Evolutionary conservation across 2,888 invertebrate genomes (phyloP), one percentile per base, ranked within the genome.

Genomic region (Apeira syringaria): DNA sequence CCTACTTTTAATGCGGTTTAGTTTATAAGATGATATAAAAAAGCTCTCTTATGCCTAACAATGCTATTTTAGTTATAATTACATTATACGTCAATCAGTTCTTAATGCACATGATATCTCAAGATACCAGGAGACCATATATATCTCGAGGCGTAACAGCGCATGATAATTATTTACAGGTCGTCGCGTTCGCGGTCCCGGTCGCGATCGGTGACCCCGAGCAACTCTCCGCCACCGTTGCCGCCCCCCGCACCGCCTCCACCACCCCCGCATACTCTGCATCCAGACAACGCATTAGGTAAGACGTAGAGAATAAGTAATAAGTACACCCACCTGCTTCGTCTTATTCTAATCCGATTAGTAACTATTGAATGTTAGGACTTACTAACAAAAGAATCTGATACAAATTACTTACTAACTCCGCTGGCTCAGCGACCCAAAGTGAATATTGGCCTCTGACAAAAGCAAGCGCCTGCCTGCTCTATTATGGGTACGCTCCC

Each of bases 211-310:
- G 83, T 87, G 73, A 85, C 86, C 50, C 87, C 87, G 46, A 85
- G 80, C 50, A 55, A 64, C 46, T 73, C 81, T 5, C 73, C 85
- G 26, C 81, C 86, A 17, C 78, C 83, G 24, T 75, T 74, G 38
- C 68, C 74, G 9, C 74, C 74, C 28, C 65, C 74, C 39, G 79
- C 79, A 9, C 77, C 77, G 17, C 75, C 73, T 0, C 84, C 84
- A 9, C 85, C 83, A 30, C 83, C 83, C 4, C 73, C 86, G 13
- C 87, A 87, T 60, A 89, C 89, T n/a, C 66, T 89, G 51, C 89
- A 89, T 54, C 88, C 89, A 47, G 88, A 89, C 73, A 89, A 87
- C 64, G 89, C 89, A 58, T 74, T 89, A 73, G 87, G 88, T 87
- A 74, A 67, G 50, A 55, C 47, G 26, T 15, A 24, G 12, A 25